Base-by-base conservation (phyloP, 2,888 invertebrate species). In the Mythimna vitellina region DNA sequence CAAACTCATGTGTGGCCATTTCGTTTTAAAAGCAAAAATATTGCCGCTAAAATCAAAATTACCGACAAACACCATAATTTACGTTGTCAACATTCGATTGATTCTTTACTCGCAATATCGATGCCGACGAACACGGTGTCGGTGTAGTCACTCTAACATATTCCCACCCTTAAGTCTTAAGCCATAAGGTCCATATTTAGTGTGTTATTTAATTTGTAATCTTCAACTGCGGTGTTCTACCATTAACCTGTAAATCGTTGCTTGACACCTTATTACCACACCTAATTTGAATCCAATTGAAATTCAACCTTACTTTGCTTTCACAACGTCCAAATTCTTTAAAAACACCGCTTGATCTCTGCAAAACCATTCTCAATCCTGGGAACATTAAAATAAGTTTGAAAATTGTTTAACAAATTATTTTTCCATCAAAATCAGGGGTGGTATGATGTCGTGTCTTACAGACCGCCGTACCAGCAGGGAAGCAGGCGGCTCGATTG, bases 241-340 rank as follows among this genome's bases (percentile, higher is more conserved):
- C 84, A 90, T 90, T 93, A 93, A 93, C 92, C 89, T 92, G 92
- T 91, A 90, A 90, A 91, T 92, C 92, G 90, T 91, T 89, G 90
- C 86, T 91, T 92, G 92, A 93, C 94, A 95, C 92, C 91, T 93
- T 90, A 87, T 88, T 89, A 84, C 78, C 67, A 38, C 78, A 76
- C 62, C 51, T 72, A 42, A 61, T 63, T 22, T 17, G 5, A 46
- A 22, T 3, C 0, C 64, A 76, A 51, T 56, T 32, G 17, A 86
- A 65, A 79, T 68, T 80, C 1, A 72, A 79, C 78, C 73, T 71
- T 90, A 68, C n/a, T 0, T 0, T 0, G 0, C 0, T 8, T 4
- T 0, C 0, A 53, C 53, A 76, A 68, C 54, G 76, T 49, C 20
- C 32, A 74, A 72, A 78, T 63, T 14, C 35, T 42, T 38, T 57